Base-by-base conservation (phyloP, 2,113 vertebrate species). In the Acinonyx jubatus region DNA sequence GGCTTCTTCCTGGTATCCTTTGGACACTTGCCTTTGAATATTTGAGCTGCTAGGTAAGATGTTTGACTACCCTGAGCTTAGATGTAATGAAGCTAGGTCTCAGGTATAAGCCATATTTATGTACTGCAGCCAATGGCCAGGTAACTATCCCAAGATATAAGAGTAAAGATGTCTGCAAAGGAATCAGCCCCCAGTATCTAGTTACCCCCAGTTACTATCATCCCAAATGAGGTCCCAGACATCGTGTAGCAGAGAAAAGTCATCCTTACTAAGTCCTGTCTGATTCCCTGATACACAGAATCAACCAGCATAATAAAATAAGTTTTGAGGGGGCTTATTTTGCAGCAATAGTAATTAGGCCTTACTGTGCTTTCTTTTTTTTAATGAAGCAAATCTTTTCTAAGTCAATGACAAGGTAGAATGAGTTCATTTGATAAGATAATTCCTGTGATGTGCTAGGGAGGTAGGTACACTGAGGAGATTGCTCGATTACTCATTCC, bases 341-440 rank as follows among this genome's bases (percentile, higher is more conserved):
- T 79, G 19, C 29, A 55, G 33, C 11, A 55, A 7, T 12, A 73
- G 63, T 38, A 86, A 48, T 81, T 55, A 85, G 23, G 91, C 33
- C 1, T 33, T 0, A 16, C 1, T 12, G 2, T 55, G 50, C 0
- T 41, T 8, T 79, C 7, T 57, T 57, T 19, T 5, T 52, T 91
- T 69, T 31, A 57, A 68, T 86, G 36, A 82, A 83, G 61, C 7
- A 29, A 79, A 33, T 55, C 29, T 87, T 66, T 96, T 48, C 41
- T 88, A 69, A 69, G 18, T 36, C 25, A 66, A 21, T 50, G 36
- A 89, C 13, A 69, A 61, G 29, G 31, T 27, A 80, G 65, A 79
- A 57, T 31, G 6, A 85, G 13, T 38, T 76, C n/a, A 66, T 87
- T 69, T 27, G 57, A 19, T 74, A 48, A 55, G 52, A 66, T 1